A percentile compares a stretch with the other conserved stretches of the same genome.
Conservation (phyloP, 2,797 vertebrate species). For the Gobionotothen gibberifrons region DNA sequence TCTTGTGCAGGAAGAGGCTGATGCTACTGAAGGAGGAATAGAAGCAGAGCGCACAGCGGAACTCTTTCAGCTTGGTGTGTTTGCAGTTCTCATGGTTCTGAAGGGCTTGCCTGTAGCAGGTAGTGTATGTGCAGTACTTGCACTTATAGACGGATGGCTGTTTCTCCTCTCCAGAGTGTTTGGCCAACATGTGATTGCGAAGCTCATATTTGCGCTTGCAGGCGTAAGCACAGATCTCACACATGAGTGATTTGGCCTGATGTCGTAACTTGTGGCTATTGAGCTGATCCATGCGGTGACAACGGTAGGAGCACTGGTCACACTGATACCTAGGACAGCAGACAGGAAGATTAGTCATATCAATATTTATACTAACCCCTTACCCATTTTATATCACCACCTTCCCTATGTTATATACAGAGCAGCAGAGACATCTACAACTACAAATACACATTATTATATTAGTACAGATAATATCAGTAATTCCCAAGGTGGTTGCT, state of each 20-base stretch:
- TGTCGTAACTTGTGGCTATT: conserved; percentile 98
- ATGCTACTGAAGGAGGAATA: conserved; percentile 95
- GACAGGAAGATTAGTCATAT: background rate
- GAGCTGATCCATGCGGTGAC: conserved; percentile 95
- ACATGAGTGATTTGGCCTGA: conserved; percentile 95
- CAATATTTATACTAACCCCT: background rate
- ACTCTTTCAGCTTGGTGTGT: conserved; percentile 92
- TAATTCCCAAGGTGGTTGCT: no score
- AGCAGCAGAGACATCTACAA: no score
- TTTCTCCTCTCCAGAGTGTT: conserved; percentile 84
- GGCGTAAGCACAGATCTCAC: conserved; percentile 94
- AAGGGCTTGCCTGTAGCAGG: conserved; percentile 92
- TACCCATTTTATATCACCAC: no score
- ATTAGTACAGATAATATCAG: no score
- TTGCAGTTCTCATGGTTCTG: conserved; percentile 98
- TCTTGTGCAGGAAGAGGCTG: conserved; percentile 97
- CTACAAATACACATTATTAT: no score
- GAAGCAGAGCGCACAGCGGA: conserved; percentile 90
- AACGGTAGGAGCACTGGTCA: conserved; percentile 94
- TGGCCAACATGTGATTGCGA: conserved; percentile 92
- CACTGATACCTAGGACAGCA: conserved; percentile 89
- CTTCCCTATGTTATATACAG: no score
- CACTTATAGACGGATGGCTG: conserved; percentile 87
- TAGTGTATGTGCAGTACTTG: conserved; percentile 93
- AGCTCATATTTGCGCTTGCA: conserved; percentile 97